Evolutionary conservation across 2,113 vertebrate species (phyloP), one percentile per base, ranked within the genome.

Genomic region (Caranx melampygus): DNA sequence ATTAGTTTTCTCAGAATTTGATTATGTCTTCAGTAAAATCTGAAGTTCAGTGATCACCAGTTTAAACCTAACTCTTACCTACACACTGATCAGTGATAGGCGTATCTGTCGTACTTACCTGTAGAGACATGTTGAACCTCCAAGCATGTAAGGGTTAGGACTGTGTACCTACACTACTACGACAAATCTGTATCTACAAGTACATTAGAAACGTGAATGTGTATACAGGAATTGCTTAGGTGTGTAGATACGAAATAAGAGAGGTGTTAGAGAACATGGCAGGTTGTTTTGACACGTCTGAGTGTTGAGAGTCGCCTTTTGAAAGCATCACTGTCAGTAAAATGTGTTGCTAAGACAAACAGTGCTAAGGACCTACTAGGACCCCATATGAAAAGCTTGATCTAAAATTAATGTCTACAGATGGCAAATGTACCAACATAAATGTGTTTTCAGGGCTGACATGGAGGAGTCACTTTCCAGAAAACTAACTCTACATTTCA

Each of bases 231-330:
- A 51, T n/a, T 51, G 49, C 20, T 20, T 4, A 44, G 20, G 0
- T 75, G 37, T 61, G 20, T 9, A 33, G 14, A 49, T 42, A 13
- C 47, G 61, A n/a, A 37, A 42, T 40, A 21, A 47, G 3, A 14
- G 2, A 54, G 40, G 8, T 18, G 6, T 26, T 21, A 6, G 1
- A 21, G 12, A 54, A 4, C 21, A 47, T 7, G 42, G 3, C 81
- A 75, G 77, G 62, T 88, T 83, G 64, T 68, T 52, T 7, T 76
- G 81, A 81, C 76, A 87, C 52, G 14, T 63, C 18, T 26, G 16
- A 60, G 44, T 64, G 73, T 44, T 15, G 40, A 76, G 14, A 10
- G 34, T 21, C 2, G 2, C 45, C 26, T 44, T 57, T 77, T 66
- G 11, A 70, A 51, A 44, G 14, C 49, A 20, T 40, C 44, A 37